phyloP scores from a whole-genome alignment of 2,888 invertebrate species.

The Catocala sponsa region DNA sequence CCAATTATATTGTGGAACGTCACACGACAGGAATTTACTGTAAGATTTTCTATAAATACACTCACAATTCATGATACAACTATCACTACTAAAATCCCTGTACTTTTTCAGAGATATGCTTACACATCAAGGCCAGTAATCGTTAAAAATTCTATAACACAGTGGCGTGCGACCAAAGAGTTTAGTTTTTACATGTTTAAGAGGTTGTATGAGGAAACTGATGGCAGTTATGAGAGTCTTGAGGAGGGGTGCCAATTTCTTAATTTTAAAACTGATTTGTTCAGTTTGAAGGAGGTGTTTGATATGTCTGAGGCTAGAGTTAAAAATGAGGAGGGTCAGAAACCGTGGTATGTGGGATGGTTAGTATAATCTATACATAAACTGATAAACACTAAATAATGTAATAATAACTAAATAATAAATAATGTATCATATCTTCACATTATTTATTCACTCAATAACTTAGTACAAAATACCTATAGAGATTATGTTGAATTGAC shows the following conservation, averaged over 20 bases:
- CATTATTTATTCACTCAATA: too few species aligned
- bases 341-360: slow-evolving; percentile 97
- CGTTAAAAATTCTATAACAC: slow-evolving; percentile 91
- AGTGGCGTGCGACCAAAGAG: slow-evolving; percentile 92
- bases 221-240: slow-evolving; percentile 91
- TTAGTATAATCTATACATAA: slow-evolving; percentile 73
- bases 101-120: slow-evolving; percentile 87
- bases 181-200: slow-evolving; percentile 91
- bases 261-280: slow-evolving; percentile 94
- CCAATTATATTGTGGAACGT: slow-evolving; percentile 91
- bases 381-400: background rate
- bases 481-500: too few species aligned
- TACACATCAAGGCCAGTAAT: slow-evolving; percentile 94
- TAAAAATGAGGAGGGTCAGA: slow-evolving; percentile 87
- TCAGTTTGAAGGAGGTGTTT: slow-evolving; percentile 92
- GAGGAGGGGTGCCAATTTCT: slow-evolving; percentile 95
- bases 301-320: slow-evolving; percentile 91
- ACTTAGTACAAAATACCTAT: too few species aligned
- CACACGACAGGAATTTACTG: slow-evolving; percentile 90
- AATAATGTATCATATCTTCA: too few species aligned
- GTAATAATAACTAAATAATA: background rate
- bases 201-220: slow-evolving; percentile 90
- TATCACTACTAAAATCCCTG: slow-evolving; percentile 12
- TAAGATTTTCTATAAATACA: slow-evolving; percentile 54
- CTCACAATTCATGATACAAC: slow-evolving; percentile 13